Conservation (phyloP, 2,113 vertebrate species). For the Crotalus helleri region DNA sequence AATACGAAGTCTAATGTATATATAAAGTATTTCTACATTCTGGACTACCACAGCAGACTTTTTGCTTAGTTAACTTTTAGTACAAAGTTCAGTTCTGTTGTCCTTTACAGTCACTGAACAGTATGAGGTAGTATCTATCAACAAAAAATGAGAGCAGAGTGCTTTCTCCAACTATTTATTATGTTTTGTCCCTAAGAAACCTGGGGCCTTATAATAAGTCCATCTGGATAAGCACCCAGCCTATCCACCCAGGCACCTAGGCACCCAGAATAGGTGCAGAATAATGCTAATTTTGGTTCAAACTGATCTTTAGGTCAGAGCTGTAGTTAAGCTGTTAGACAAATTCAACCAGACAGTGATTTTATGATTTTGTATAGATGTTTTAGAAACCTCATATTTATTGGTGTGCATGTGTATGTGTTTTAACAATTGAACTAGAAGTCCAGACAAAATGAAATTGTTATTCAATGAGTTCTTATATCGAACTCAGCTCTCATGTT, state of each 20-base stretch:
- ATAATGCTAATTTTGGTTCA: background rate
- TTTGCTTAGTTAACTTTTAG: background rate
- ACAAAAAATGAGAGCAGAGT: background rate
- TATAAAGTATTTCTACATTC: background rate
- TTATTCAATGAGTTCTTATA: background rate
- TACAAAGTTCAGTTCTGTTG: background rate
- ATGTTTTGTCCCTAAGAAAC: background rate
- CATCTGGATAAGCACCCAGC: background rate
- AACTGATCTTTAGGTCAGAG: background rate
- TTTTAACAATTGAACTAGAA: background rate
- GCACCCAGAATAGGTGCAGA: background rate
- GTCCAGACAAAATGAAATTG: background rate
- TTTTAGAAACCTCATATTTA: background rate
- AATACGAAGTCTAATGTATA: background rate
- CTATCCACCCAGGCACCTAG: background rate
- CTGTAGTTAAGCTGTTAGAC: background rate
- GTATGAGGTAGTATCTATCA: background rate
- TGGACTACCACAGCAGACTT: background rate
- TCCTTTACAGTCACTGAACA: background rate
- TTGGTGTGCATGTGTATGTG: background rate
- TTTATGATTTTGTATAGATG: background rate
- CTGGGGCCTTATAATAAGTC: background rate
- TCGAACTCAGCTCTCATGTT: background rate
- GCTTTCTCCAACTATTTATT: background rate
- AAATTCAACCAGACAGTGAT: background rate